Evolutionary conservation across 2,797 vertebrate species (phyloP).

Genomic region (Limnodromus scolopaceus): DNA sequence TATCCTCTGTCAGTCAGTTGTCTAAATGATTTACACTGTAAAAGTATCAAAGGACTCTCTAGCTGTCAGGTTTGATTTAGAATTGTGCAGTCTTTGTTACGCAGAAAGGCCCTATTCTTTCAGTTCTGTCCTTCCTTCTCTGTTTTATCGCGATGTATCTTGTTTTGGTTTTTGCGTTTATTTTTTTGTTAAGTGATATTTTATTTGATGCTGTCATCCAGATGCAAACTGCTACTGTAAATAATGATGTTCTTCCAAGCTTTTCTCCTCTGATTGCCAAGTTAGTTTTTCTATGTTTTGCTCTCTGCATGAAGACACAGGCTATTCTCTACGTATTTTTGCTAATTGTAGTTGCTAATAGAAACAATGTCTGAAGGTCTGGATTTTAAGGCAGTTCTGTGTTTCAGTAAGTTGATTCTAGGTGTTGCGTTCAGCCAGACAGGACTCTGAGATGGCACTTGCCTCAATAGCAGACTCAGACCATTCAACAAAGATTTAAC

Average conservation of each 20-base stretch:
- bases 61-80: neutral
- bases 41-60: neutral
- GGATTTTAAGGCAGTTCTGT: neutral
- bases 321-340: neutral
- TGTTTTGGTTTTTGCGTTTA: neutral
- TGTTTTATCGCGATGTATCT: neutral
- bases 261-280: neutral
- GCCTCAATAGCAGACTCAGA: neutral
- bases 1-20: neutral
- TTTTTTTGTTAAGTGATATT: neutral
- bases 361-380: neutral
- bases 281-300: neutral
- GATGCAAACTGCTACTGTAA: neutral
- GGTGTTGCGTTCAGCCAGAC: neutral
- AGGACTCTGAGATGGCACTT: neutral
- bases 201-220: neutral
- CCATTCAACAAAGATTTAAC: neutral
- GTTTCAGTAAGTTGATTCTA: neutral
- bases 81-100: neutral
- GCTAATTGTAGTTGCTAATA: neutral
- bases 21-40: neutral
- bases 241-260: neutral
- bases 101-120: neutral
- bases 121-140: neutral
- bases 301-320: neutral